phyloP scores from a whole-genome alignment of 2,113 vertebrate genomes.

The Macrotus californicus region DNA sequence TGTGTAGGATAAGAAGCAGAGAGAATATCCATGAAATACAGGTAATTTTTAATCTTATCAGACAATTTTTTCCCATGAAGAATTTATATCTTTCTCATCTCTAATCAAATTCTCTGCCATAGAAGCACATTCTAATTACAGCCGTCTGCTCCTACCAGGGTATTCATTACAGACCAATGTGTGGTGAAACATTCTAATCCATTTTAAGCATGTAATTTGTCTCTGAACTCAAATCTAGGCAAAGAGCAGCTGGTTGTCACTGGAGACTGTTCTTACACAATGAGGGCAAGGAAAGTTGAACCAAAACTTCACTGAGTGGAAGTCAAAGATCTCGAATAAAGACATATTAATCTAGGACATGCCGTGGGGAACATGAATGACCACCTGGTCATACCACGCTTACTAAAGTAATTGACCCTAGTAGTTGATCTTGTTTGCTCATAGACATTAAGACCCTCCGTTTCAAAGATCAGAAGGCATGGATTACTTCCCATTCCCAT shows the following conservation, averaged over 20 bases:
- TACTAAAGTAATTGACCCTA: not conserved
- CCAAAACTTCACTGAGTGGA: not conserved
- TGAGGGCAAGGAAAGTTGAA: constrained; percentile 5
- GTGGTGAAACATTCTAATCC: constrained; percentile 52
- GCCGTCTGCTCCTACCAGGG: constrained; percentile 12
- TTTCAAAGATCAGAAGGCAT: not conserved
- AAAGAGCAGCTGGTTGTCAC: constrained; percentile 35
- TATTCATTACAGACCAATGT: constrained; percentile 16
- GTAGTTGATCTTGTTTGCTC: not conserved
- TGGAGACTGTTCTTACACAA: constrained; percentile 43
- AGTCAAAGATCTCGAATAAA: constrained; percentile 13
- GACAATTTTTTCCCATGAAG: constrained; percentile 49
- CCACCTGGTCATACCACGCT: not conserved
- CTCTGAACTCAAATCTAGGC: constrained; percentile 44
- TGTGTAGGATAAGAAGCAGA: not conserved
- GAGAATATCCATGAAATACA: constrained; percentile 26
- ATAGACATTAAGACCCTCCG: not conserved
- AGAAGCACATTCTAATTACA: constrained; percentile 57
- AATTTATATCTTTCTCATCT: constrained; percentile 61
- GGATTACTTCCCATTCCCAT: not conserved
- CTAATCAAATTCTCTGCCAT: constrained; percentile 51
- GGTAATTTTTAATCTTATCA: constrained; percentile 53
- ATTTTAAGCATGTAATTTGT: constrained; percentile 55
- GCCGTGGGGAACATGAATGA: not conserved
- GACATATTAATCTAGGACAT: constrained; percentile 32